Evolutionary conservation across 2,797 vertebrate genomes (phyloP).

Genomic region (Limnodromus scolopaceus): DNA sequence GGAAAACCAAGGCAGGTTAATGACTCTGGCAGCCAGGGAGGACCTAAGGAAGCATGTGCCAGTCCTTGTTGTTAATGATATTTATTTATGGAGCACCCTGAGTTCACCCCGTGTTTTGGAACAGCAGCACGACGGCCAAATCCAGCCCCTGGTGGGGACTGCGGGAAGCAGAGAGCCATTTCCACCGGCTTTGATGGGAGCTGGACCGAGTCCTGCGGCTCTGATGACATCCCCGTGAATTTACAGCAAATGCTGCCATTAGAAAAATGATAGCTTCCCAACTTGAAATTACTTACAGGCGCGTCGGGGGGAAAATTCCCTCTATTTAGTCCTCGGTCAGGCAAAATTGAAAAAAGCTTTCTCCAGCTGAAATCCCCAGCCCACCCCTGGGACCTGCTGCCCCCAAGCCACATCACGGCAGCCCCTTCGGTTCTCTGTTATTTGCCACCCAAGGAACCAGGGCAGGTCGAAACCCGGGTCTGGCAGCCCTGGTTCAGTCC

Average conservation of each 20-base stretch:
- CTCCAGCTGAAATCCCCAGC: background rate
- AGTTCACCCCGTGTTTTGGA: background rate
- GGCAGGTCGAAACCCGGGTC: background rate
- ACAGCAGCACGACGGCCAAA: background rate
- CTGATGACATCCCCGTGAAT: background rate
- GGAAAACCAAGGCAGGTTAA: background rate
- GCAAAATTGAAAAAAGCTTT: background rate
- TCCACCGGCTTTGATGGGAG: background rate
- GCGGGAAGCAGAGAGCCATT: background rate
- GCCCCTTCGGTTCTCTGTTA: accelerated
- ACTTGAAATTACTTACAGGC: background rate
- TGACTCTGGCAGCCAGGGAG: background rate
- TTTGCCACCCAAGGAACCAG: background rate
- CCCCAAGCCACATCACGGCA: accelerated
- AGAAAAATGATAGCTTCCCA: background rate
- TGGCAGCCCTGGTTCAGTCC: background rate
- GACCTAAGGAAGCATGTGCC: background rate
- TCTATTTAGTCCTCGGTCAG: background rate
- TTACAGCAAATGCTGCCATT: background rate
- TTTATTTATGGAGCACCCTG: background rate
- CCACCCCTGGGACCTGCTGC: accelerated
- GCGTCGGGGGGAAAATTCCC: background rate
- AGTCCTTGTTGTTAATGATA: background rate
- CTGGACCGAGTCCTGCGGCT: background rate
- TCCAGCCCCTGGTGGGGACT: background rate